Conservation (phyloP, 1,140 invertebrate genomes). For the Zophobas atratus region DNA sequence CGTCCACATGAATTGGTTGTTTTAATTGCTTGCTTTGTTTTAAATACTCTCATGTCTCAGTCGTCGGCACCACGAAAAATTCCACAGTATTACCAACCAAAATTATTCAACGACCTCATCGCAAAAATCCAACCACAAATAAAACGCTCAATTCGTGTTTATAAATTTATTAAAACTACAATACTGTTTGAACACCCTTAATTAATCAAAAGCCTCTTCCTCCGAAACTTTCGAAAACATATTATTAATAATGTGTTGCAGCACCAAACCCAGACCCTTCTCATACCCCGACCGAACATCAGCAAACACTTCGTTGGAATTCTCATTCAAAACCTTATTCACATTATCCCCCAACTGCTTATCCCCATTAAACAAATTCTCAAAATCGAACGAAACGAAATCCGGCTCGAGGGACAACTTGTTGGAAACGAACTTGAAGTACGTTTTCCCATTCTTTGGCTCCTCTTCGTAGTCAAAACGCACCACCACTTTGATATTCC, state of each 20-base stretch:
- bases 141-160: too few relatives aligned
- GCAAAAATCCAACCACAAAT: too few relatives aligned
- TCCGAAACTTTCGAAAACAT: conserved; percentile 68
- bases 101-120: too few relatives aligned
- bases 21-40: too few relatives aligned
- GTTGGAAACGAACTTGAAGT: neutral
- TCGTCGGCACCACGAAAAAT: too few relatives aligned
- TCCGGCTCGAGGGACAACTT: neutral
- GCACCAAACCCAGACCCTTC: conserved; percentile 66
- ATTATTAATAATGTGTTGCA: conserved; percentile 66
- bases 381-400: conserved; percentile 44
- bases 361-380: conserved; percentile 58
- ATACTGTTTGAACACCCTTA: neutral
- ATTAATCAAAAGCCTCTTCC: conserved; percentile 59
- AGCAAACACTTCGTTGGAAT: conserved; percentile 55
- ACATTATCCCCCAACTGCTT: conserved; percentile 54
- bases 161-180: too few relatives aligned
- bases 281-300: conserved; percentile 55
- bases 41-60: too few relatives aligned
- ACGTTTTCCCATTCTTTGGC: neutral
- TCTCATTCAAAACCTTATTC: conserved; percentile 57
- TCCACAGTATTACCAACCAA: too few relatives aligned
- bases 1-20: too few relatives aligned
- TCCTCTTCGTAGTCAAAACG: neutral
- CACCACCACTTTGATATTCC: neutral